A percentile compares a stretch with the other conserved stretches of the same genome.
These are phyloP conservation scores for Cheumatopsyche charites DNA, from an alignment of 1,140 invertebrate genomes.

Conservation along the genomic window DNA sequence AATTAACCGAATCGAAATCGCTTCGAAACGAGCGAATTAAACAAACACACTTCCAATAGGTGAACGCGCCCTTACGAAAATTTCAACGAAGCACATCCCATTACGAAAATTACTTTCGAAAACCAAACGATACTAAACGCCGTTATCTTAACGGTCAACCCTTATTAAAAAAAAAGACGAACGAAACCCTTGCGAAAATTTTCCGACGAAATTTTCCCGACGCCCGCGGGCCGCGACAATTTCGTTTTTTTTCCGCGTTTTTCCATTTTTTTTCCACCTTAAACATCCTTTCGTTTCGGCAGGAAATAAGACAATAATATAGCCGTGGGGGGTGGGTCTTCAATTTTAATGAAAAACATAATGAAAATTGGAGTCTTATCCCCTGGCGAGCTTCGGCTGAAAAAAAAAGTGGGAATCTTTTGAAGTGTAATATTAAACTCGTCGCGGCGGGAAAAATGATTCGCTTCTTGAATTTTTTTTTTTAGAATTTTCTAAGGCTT, in stretches of 20 bases:
- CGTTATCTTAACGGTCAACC: constrained; percentile 27
- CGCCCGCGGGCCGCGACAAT: neutral
- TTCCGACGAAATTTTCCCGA: neutral
- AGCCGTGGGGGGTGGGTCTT: neutral
- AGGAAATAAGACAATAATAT: constrained; percentile 28
- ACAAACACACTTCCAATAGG: too few relatives aligned
- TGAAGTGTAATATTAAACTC: constrained; percentile 27
- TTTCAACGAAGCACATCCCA: too few relatives aligned
- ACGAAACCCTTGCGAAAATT: too few relatives aligned
- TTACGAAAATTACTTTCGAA: too few relatives aligned
- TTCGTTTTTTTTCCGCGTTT: constrained; percentile 9
- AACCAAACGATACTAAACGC: constrained; percentile 13
- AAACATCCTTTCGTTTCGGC: neutral
- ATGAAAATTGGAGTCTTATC: constrained; percentile 26
- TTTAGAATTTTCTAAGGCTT: too few relatives aligned
- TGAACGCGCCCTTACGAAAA: too few relatives aligned
- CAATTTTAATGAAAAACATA: constrained; percentile 28
- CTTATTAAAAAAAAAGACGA: constrained; percentile 17
- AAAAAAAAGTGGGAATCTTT: constrained; percentile 19
- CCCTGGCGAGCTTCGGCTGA: neutral
- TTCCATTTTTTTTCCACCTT: neutral
- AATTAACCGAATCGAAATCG: too few relatives aligned
- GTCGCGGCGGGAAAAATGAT: constrained; percentile 21
- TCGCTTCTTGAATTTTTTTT: constrained; percentile 2
- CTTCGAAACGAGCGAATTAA: too few relatives aligned